These are phyloP conservation scores for Mechanitis messenoides DNA, from an alignment of 2,888 invertebrate species.

Conservation along the genomic window DNA sequence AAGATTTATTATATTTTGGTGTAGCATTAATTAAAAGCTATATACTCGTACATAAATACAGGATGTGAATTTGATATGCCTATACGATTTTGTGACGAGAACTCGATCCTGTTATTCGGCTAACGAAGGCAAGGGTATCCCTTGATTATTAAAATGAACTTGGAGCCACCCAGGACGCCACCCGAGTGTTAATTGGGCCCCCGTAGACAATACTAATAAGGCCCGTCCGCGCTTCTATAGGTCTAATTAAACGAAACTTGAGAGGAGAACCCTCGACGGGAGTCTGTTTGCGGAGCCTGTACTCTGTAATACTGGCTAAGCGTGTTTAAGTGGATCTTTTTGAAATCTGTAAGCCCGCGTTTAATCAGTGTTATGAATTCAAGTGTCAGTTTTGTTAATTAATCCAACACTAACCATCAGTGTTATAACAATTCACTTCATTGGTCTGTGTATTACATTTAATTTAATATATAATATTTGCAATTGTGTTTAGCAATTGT, in stretches of 20 bases:
- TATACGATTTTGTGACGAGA: slow-evolving; percentile 33
- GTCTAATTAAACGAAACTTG: slow-evolving; percentile 77
- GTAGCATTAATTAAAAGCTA: too few species aligned
- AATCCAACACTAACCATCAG: slow-evolving; percentile 70
- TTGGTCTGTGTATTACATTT: slow-evolving; percentile 14
- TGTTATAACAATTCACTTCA: slow-evolving; percentile 30
- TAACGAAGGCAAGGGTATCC: slow-evolving; percentile 73
- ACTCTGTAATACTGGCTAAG: slow-evolving; percentile 76
- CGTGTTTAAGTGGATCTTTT: slow-evolving; percentile 76
- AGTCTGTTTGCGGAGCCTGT: slow-evolving; percentile 72
- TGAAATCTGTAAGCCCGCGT: slow-evolving; percentile 74
- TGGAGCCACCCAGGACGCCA: slow-evolving; percentile 67
- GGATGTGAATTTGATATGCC: slow-evolving; percentile 27
- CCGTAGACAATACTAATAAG: slow-evolving; percentile 78
- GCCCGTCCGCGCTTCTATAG: slow-evolving; percentile 75
- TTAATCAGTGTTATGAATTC: slow-evolving; percentile 75
- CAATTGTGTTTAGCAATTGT: too few species aligned
- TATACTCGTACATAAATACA: too few species aligned
- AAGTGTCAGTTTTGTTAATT: slow-evolving; percentile 72
- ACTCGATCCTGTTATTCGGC: slow-evolving; percentile 69
- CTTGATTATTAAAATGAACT: slow-evolving; percentile 75
- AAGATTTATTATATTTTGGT: too few species aligned
- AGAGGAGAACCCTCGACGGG: slow-evolving; percentile 74
- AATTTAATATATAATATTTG: too few species aligned
- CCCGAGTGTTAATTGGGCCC: slow-evolving; percentile 76